These are phyloP conservation scores for Porites lobata DNA, from an alignment of 92 coral and sea anemone genomes.

Conservation along the genomic window DNA sequence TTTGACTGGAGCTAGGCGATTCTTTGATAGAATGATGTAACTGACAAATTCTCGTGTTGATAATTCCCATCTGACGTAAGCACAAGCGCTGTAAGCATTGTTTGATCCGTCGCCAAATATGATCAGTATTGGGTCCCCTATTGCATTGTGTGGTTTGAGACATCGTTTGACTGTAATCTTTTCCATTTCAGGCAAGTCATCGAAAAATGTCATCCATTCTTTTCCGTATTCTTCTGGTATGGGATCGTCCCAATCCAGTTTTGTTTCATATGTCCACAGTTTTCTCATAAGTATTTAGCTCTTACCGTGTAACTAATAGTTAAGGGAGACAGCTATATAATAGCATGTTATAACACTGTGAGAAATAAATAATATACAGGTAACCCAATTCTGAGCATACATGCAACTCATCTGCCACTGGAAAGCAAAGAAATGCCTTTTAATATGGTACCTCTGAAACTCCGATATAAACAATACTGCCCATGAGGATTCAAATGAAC, in stretches of 20 bases:
- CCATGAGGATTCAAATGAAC: not conserved
- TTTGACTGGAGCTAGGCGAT: constrained; percentile 67
- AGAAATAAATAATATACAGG: not conserved
- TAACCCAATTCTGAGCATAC: not conserved
- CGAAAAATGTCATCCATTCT: constrained; percentile 38
- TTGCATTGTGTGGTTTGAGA: constrained; percentile 32
- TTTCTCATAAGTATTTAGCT: constrained; percentile 70
- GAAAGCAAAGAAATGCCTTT: not conserved
- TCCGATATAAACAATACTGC: not conserved
- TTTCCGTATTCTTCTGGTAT: constrained; percentile 35
- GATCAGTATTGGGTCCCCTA: constrained; percentile 21
- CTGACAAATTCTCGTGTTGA: constrained; percentile 7
- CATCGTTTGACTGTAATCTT: constrained; percentile 39
- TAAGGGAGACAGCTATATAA: not conserved
- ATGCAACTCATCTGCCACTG: not conserved
- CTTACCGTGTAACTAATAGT: constrained; percentile 45
- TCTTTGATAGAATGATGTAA: constrained; percentile 49
- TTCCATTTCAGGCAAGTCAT: constrained; percentile 31
- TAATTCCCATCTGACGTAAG: constrained; percentile 65
- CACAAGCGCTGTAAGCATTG: constrained; percentile 22
- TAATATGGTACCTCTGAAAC: not conserved
- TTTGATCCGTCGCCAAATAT: constrained; percentile 56
- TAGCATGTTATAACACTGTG: not conserved
- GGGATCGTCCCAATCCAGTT: constrained; percentile 74
- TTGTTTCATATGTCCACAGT: constrained; percentile 35